Percentiles rank a stretch among this genome's conserved stretches.
Conservation (phyloP, 2,888 invertebrate genomes). For the Diarsia brunnea region DNA sequence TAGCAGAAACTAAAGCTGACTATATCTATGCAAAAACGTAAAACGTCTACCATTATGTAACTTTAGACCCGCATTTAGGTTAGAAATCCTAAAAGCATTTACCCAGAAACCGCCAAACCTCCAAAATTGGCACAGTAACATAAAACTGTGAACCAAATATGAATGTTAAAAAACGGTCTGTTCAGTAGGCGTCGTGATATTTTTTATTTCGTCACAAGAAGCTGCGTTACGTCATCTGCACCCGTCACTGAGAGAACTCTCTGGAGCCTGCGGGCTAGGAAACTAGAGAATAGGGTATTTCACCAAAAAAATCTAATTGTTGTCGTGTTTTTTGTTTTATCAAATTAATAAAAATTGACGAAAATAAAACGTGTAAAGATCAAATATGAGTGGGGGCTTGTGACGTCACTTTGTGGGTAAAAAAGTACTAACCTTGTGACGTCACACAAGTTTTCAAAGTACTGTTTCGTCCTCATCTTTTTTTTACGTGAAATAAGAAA, state of each 20-base stretch:
- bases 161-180: constrained; percentile 32
- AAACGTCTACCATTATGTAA: not conserved
- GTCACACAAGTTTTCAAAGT: too few species aligned
- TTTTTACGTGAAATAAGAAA: too few species aligned
- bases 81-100: not conserved
- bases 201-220: constrained; percentile 64
- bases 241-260: constrained; percentile 55
- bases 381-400: too few species aligned
- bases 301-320: too few species aligned
- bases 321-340: too few species aligned
- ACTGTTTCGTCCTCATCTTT: too few species aligned
- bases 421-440: too few species aligned
- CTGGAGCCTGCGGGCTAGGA: constrained; percentile 46
- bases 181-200: constrained; percentile 46
- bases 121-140: constrained; percentile 34
- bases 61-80: not conserved
- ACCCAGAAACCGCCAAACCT: not conserved
- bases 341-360: too few species aligned
- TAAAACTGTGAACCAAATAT: constrained; percentile 25
- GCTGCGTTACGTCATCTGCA: constrained; percentile 63
- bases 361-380: too few species aligned
- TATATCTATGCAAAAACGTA: not conserved
- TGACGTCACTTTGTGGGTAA: too few species aligned
- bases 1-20: not conserved
- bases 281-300: too few species aligned